Conservation (phyloP, 2,888 invertebrate genomes). For the Fragum fragum region DNA sequence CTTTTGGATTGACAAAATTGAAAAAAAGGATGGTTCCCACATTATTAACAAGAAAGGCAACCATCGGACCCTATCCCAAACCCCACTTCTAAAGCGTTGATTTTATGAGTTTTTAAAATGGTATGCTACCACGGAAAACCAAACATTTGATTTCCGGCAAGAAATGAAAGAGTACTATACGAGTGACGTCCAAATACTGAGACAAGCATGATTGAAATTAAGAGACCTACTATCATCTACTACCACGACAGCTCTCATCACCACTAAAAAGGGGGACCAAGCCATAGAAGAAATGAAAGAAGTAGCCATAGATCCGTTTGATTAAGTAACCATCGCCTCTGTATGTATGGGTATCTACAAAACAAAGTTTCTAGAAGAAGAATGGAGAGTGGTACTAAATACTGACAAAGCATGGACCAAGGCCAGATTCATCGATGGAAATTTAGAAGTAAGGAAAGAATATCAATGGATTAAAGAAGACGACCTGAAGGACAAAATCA, state of each 20-base stretch:
- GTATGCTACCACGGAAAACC: conserved; percentile 24
- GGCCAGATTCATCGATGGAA: conserved; percentile 25
- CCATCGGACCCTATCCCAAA: conserved; percentile 37
- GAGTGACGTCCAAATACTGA: conserved; percentile 56
- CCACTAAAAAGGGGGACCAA: background rate
- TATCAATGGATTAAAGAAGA: conserved; percentile 30
- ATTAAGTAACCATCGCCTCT: conserved; percentile 47
- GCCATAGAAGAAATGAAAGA: conserved; percentile 26
- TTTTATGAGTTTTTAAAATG: conserved; percentile 47
- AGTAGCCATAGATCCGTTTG: conserved; percentile 45
- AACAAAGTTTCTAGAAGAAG: conserved; percentile 51
- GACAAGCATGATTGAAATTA: conserved; percentile 46
- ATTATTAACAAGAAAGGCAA: conserved; percentile 57
- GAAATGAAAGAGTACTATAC: conserved; percentile 57
- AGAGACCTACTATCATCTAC: conserved; percentile 25
- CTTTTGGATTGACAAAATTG: conserved; percentile 47
- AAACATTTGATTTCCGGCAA: conserved; percentile 51
- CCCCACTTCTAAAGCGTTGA: conserved; percentile 23
- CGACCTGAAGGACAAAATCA: background rate
- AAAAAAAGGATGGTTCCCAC: conserved; percentile 34
- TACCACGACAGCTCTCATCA: conserved; percentile 1
- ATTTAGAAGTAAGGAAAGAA: conserved; percentile 6
- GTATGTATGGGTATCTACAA: conserved; percentile 53
- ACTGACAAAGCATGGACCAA: conserved; percentile 38
- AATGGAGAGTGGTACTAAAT: conserved; percentile 40